Conservation (phyloP, 2,797 vertebrate genomes). For the Basileuterus tristriatus region DNA sequence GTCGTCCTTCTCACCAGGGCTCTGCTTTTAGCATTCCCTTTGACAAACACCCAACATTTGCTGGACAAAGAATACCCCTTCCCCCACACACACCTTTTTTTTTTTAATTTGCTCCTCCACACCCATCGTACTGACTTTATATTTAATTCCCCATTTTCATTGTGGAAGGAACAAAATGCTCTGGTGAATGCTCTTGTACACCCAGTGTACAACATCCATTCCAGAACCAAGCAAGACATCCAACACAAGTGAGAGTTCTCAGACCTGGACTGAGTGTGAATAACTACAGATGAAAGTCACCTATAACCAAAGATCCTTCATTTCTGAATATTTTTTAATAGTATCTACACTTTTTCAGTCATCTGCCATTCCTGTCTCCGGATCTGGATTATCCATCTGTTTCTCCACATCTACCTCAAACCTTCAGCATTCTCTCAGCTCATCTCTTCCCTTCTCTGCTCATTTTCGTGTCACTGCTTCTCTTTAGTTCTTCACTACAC, state of each 20-base stretch:
- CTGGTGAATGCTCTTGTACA: neutral
- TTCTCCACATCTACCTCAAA: neutral
- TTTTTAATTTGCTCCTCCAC: neutral
- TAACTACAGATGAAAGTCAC: neutral
- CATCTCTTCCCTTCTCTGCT: neutral
- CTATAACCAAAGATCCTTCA: neutral
- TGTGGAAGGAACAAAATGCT: neutral
- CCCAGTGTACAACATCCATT: neutral
- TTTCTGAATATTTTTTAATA: neutral
- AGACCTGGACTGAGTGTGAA: neutral
- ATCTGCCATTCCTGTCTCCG: rapidly evolving
- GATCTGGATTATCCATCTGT: neutral
- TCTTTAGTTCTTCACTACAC: neutral
- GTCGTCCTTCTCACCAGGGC: neutral
- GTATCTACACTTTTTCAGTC: neutral
- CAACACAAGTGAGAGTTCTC: neutral
- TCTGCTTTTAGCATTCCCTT: rapidly evolving
- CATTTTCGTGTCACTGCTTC: neutral
- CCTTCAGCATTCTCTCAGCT: neutral
- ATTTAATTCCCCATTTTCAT: neutral
- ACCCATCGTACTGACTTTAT: neutral
- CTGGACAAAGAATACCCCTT: neutral
- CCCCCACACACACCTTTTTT: neutral
- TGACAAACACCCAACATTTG: neutral
- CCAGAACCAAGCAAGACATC: neutral